Base-by-base conservation (phyloP, 1,140 invertebrate species). In the Nymphalis io region DNA sequence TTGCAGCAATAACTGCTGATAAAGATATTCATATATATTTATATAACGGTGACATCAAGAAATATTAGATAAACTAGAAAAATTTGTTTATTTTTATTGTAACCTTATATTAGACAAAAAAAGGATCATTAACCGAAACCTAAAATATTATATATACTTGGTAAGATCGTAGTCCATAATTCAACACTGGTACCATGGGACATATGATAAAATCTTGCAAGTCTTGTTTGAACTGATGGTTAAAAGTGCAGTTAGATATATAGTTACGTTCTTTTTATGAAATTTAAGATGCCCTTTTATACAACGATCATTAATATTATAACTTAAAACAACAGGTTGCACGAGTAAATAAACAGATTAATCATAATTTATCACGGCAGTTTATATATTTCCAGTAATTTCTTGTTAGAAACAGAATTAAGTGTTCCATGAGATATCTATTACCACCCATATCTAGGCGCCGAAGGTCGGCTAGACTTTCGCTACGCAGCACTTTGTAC, bases 381-480 rank as follows among this genome's bases (percentile, higher is more conserved):
- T 27, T 44, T 58, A 57, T 42, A 46, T 59, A 13, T 40, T 44
- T 48, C 20, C n/a, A 27, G 55, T 38, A 46, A 68, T 46, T 62
- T 61, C 67, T 62, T 40, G 59, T 55, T 68, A 21, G 68, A 67
- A 70, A 67, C 68, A 63, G 60, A 70, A 70, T 82, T 83, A 83
- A 82, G 55, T 66, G 80, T 81, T 76, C 82, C 75, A 79, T 67
- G 75, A 77, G 78, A 75, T 83, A 81, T 76, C 76, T 85, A 83
- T 78, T 79, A 76, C 76, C 83, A 79, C 68, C 84, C 84, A 87
- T 88, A 91, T 88, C 86, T 82, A 84, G 86, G 72, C 74, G 78
- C 76, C 84, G 89, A 91, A 91, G 89, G 87, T 89, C 89, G 85
- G 76, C 81, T 68, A 89, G 84, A 89, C 85, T 89, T 91, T 91